phyloP scores from a whole-genome alignment of 2,113 vertebrate species.

The Psilopogon haemacephalus region DNA sequence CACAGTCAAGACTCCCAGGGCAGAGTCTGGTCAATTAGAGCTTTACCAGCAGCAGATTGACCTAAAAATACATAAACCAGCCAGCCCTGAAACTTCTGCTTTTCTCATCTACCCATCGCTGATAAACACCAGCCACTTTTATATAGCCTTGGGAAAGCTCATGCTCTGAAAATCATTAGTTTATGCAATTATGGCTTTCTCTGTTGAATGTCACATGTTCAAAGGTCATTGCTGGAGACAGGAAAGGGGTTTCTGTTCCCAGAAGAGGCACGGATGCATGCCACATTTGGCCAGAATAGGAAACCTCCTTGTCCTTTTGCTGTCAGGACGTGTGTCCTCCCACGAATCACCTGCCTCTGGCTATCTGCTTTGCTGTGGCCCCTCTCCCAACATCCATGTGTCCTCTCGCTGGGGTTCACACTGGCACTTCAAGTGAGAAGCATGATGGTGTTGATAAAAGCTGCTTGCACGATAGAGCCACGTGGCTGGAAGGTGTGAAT shows the following conservation, averaged over 20 bases:
- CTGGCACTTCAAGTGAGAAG: background rate
- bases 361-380: background rate
- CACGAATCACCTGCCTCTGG: background rate
- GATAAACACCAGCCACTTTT: constrained; percentile 16
- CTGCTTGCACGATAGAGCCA: rapidly evolving
- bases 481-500: background rate
- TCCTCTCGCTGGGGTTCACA: background rate
- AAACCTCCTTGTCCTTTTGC: background rate
- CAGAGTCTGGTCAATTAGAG: background rate
- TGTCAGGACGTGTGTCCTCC: background rate
- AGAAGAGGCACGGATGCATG: background rate
- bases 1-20: background rate
- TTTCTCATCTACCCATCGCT: rapidly evolving
- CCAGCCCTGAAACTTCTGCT: background rate
- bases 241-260: background rate
- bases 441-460: background rate
- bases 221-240: background rate
- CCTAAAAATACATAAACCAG: constrained; percentile 25
- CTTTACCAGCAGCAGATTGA: background rate
- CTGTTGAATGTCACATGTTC: background rate
- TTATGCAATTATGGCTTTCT: background rate
- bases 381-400: background rate
- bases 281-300: background rate
- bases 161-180: background rate
- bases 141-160: constrained; percentile 14